phyloP scores from a whole-genome alignment of 2,888 invertebrate genomes.

The Kryphioiulus occultus region DNA sequence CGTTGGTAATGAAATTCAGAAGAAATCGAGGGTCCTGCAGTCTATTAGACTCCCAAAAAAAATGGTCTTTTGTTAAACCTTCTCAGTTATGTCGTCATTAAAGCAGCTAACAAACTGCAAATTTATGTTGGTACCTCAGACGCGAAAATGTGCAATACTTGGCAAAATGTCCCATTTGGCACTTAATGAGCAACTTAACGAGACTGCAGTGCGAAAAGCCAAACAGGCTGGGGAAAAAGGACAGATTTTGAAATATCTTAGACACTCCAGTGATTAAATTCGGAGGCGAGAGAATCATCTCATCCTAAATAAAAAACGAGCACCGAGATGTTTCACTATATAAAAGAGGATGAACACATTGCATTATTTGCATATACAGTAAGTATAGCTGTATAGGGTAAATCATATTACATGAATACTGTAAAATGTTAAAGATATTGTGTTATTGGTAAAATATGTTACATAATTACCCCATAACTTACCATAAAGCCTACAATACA shows the following conservation, averaged over 20 bases:
- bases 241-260: neutral
- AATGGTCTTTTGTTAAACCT: neutral
- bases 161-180: neutral
- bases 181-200: neutral
- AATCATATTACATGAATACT: no score
- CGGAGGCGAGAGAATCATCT: neutral
- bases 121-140: neutral
- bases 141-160: neutral
- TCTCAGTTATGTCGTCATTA: neutral
- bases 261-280: neutral
- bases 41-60: neutral
- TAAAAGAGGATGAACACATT: no score
- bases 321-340: no score
- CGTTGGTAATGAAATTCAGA: neutral
- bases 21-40: neutral
- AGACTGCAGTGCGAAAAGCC: neutral
- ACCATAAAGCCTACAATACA: no score
- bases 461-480: no score
- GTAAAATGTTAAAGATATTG: no score
- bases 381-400: no score
- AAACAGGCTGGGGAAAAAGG: neutral
- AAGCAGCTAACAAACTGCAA: slow-evolving; percentile 2
- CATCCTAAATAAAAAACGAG: neutral
- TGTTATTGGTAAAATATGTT: no score
- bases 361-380: no score